Conservation (phyloP, 2,888 invertebrate species). For the Tillus elongatus region DNA sequence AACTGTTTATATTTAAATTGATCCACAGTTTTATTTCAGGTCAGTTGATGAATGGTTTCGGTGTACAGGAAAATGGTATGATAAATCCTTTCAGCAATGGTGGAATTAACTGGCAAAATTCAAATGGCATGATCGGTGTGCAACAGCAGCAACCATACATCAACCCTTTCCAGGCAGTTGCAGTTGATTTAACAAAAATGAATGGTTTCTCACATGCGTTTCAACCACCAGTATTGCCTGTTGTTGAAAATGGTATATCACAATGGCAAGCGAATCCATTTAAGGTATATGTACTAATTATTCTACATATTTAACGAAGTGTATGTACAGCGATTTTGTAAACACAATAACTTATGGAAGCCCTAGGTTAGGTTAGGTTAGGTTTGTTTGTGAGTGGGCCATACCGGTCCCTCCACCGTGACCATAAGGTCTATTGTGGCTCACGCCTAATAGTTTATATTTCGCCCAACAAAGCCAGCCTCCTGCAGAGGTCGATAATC, state of each 20-base stretch:
- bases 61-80: conserved; percentile 20
- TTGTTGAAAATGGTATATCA: conserved; percentile 26
- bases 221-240: conserved; percentile 28
- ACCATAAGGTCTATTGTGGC: no score
- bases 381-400: no score
- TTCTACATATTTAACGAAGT: conserved; percentile 1
- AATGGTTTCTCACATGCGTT: conserved; percentile 31
- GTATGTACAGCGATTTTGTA: no score
- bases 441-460: no score
- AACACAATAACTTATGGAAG: no score
- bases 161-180: conserved; percentile 32
- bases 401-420: no score
- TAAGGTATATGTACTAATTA: conserved; percentile 26
- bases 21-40: conserved; percentile 28
- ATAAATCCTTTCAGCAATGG: conserved; percentile 27
- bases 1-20: no score
- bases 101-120: conserved; percentile 17
- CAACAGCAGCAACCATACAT: conserved; percentile 21
- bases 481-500: no score
- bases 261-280: conserved; percentile 38
- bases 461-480: no score
- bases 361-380: no score
- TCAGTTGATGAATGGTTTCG: conserved; percentile 32
- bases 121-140: conserved; percentile 13
- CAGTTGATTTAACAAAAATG: conserved; percentile 22